Base-by-base conservation (phyloP, 2,797 vertebrate genomes). In the Psittacula echo region DNA sequence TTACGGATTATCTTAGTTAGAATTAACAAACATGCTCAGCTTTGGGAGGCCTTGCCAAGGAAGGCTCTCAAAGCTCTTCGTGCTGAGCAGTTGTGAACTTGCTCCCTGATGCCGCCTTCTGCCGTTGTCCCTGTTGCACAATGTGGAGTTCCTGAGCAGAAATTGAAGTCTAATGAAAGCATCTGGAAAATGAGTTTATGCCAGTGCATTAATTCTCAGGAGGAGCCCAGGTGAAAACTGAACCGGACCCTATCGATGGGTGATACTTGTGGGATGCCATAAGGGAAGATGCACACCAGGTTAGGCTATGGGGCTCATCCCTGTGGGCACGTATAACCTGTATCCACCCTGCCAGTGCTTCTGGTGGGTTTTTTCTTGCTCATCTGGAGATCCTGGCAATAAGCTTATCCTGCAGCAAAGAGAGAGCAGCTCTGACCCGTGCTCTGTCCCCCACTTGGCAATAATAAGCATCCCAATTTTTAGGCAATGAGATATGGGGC, bases 1-100 rank as follows among this genome's bases (percentile, higher is more conserved):
- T 90, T 78, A 37, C 45, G 61, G 76, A 75, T 94, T 91, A 71
- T 90, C 27, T 90, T 47, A 3, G 39, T 89, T 72, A 30, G 79
- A 64, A 92, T 92, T 92, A 96, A 73, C 42, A 62, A 79, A 71
- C 29, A 1, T 21, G 50, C 62, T 71, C 61, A 62, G 85, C 87
- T 89, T 42, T 48, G 34, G 79, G 62, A 56, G 82, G 51, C 12
- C 6, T 80, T 64, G 74, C 62, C 32, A 29, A 78, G 64, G 62
- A 74, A 81, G 30, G 51, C 17, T 77, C 65, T 41, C 5, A 0
- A 47, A 83, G 54, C 41, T 39, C 15, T 56, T 30, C 19, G 48
- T 23, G 51, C 90, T 82, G 89, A 82, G 75, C 16, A 1, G 16
- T 39, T 22, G 10, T 50, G 50, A 82, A 75, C 10, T 45, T 51